Evolutionary conservation across 2,797 vertebrate genomes (phyloP).

Genomic region (Hydrophis major): DNA sequence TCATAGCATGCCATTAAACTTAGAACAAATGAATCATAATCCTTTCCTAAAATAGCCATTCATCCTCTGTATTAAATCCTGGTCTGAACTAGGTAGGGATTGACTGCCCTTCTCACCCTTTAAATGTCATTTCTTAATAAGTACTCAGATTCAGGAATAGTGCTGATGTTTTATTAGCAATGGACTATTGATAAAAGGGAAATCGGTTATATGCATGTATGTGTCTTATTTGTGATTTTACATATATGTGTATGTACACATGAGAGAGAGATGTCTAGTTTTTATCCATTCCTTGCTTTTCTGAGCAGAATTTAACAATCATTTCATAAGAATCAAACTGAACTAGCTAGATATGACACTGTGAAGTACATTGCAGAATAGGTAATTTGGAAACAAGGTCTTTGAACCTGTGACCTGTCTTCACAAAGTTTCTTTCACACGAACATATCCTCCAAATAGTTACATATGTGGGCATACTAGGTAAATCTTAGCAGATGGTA

Average conservation of each 20-base stretch:
- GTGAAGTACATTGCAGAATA: background rate
- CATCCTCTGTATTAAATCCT: conserved; percentile 3
- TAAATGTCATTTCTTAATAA: background rate
- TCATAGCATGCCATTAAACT: background rate
- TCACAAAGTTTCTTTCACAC: background rate
- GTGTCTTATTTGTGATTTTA: background rate
- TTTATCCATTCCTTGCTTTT: background rate
- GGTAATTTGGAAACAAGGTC: background rate
- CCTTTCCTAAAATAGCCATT: conserved; percentile 40
- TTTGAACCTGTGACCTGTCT: background rate
- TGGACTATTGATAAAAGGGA: background rate
- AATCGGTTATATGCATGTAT: background rate
- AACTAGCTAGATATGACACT: background rate
- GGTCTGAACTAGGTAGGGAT: background rate
- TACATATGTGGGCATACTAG: background rate
- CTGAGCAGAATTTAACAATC: background rate
- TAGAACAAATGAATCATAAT: conserved; percentile 27
- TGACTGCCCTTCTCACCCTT: background rate
- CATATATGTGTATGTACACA: background rate
- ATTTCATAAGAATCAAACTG: background rate
- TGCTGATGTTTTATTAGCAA: background rate
- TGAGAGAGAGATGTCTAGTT: background rate
- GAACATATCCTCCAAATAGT: background rate
- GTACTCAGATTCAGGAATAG: background rate
- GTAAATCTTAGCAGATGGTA: background rate